Base-by-base conservation (phyloP, 2,888 invertebrate genomes). In the Cylindroiulus punctatus region DNA sequence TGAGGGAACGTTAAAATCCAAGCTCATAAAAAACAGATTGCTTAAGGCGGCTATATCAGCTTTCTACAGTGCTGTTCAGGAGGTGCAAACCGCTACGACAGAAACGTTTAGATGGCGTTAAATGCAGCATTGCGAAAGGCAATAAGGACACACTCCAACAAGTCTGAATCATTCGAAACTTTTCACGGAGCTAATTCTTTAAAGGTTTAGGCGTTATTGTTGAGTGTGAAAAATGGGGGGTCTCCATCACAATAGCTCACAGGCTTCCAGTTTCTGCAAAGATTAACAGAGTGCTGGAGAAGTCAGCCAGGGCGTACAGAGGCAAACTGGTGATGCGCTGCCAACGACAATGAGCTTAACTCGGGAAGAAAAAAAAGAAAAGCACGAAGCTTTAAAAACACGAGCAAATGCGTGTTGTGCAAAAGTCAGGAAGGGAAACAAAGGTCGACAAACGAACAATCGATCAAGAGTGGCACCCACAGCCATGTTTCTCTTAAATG, bases 381-480 rank as follows among this genome's bases (percentile, higher is more conserved):
- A 82, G 36, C 32, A 42, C 14, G 22, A 19, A 42, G 22, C 83
- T 83, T 83, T 83, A 40, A 83, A 83, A 83, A 83, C 40, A 83
- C 40, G 40, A 83, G 32, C 83, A 83, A 40, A 83, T 83, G 44
- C 76, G 22, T 76, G 76, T 76, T 76, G 76, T 83, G 44, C 83
- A 83, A 83, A 83, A 42, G 44, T 44, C 40, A 83, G 83, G 26
- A 32, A 17, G 40, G 83, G 83, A 83, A 83, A 83, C 83, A 83
- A 83, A 83, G 83, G 83, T 83, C 83, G 40, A n/a, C 83, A 83
- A 83, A 44, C 44, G 83, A 83, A 83, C 83, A 83, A 83, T 83
- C 83, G 83, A 83, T 83, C 83, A 83, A 40, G 44, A 42, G 40
- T 40, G n/a, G 83, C 83, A 83, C 44, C 82, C 76, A 76, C 76